A percentile compares a stretch with the other conserved stretches of the same genome.
phyloP scores from a whole-genome alignment of 2,888 invertebrate species.

The Troglohyphantes excavatus region DNA sequence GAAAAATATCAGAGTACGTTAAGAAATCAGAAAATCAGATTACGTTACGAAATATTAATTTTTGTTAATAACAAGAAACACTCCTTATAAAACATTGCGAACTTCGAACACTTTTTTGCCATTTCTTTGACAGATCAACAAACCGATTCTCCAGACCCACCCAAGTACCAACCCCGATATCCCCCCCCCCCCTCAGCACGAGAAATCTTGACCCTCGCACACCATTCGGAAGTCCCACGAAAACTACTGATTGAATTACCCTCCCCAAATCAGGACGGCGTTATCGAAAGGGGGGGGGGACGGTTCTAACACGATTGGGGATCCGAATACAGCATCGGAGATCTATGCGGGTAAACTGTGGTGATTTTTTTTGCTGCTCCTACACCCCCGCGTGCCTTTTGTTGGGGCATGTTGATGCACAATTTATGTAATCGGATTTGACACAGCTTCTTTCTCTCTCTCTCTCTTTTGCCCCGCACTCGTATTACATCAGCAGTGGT shows the following conservation, averaged over 20 bases:
- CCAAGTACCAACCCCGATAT: conserved; percentile 1
- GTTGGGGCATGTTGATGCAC: conserved; percentile 48
- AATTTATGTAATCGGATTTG: conserved; percentile 58
- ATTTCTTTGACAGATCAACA: too few species aligned
- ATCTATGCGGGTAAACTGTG: conserved; percentile 49
- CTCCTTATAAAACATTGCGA: too few species aligned
- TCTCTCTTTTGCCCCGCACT: neutral
- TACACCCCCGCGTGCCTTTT: conserved; percentile 9
- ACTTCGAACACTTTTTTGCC: too few species aligned
- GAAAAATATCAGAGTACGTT: too few species aligned
- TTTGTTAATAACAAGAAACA: too few species aligned
- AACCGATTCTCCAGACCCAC: too few species aligned
- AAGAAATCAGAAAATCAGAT: too few species aligned
- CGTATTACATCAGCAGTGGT: neutral
- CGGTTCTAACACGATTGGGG: conserved; percentile 63
- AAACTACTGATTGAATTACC: conserved; percentile 62
- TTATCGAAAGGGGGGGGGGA: conserved; percentile 34
- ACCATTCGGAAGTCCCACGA: conserved; percentile 20
- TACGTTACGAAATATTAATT: too few species aligned
- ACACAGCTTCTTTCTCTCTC: conserved; percentile 4
- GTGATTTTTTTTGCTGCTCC: conserved; percentile 36
- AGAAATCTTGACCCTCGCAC: conserved; percentile 3
- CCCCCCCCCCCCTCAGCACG: too few species aligned
- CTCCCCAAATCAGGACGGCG: conserved; percentile 56
- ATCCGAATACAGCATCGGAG: conserved; percentile 28